Conservation (phyloP, 2,113 vertebrate species). For the Neopipo cinnamomea region DNA sequence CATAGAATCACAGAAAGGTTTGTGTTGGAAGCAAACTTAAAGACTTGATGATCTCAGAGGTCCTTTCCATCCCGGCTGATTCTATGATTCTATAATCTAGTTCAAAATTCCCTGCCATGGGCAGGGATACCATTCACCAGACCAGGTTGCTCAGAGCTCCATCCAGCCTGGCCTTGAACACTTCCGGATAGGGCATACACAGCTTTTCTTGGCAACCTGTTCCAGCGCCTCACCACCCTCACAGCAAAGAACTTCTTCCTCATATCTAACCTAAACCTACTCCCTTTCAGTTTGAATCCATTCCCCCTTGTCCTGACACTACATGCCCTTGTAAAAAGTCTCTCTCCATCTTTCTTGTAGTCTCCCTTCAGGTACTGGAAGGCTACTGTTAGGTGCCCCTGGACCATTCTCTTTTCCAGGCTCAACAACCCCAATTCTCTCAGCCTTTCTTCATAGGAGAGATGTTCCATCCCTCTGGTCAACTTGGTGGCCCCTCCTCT, state of each 20-base stretch:
- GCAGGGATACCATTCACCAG: not conserved
- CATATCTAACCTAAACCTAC: not conserved
- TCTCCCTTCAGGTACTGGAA: not conserved
- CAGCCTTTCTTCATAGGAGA: not conserved
- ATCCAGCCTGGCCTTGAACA: not conserved
- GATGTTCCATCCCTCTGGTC: not conserved
- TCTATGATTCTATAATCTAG: not conserved
- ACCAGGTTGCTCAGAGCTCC: not conserved
- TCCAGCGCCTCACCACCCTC: not conserved
- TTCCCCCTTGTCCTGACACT: not conserved
- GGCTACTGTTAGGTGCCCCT: fast-evolving
- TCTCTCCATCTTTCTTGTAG: not conserved
- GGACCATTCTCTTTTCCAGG: not conserved
- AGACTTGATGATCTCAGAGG: no score
- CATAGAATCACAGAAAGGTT: not conserved
- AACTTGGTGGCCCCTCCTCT: not conserved
- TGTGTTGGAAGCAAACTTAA: not conserved
- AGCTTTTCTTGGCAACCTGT: not conserved
- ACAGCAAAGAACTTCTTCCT: not conserved
- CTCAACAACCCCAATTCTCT: not conserved
- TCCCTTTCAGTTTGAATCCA: not conserved
- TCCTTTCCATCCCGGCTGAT: no score
- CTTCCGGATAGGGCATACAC: not conserved
- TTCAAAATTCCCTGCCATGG: not conserved
- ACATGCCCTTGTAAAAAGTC: not conserved